Evolutionary conservation across 2,888 invertebrate genomes (phyloP), one percentile per base, ranked within the genome.

Genomic region (Diloba caeruleocephala): DNA sequence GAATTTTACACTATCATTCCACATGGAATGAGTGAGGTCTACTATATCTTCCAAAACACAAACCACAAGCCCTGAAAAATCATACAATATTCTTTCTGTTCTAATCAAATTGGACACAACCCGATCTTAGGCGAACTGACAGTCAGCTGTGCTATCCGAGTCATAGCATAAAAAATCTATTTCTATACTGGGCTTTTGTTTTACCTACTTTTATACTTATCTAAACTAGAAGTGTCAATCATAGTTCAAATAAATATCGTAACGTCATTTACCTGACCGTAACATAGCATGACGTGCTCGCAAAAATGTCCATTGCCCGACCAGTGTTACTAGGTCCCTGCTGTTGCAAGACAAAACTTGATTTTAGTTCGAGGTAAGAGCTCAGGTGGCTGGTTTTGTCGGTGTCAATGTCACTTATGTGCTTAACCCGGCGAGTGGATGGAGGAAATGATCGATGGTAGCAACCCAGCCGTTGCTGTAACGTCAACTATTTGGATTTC

Each of bases 391-490:
- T 88, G 89, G 90, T 78, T 72, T 77, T 80, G 72, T 81, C 76
- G 82, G 90, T 87, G 90, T 93, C 92, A 92, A 90, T 93, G 92
- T 93, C 92, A 93, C 92, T 92, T 93, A 93, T 89, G 90, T 91
- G 91, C 87, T 92, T 92, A 91, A 92, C 91, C 91, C 92, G 92
- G 82, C 90, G 92, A 92, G 88, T 89, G 90, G 91, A 90, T 90
- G 90, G 90, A 91, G 90, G 90, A 92, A 92, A 93, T 92, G 92
- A 92, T 92, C 78, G 89, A 93, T 93, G 80, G 83, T 79, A 87
- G 83, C 86, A 80, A 85, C 85, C 89, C 85, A 81, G 81, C 87
- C 85, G 81, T 77, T 85, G 82, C 80, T 85, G 82, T 82, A 83
- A 82, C 82, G 80, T 72, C 78, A 80, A 79, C 79, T 77, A 62